These are phyloP conservation scores for Percina caprodes DNA, from an alignment of 2,113 vertebrate genomes.

Conservation along the genomic window DNA sequence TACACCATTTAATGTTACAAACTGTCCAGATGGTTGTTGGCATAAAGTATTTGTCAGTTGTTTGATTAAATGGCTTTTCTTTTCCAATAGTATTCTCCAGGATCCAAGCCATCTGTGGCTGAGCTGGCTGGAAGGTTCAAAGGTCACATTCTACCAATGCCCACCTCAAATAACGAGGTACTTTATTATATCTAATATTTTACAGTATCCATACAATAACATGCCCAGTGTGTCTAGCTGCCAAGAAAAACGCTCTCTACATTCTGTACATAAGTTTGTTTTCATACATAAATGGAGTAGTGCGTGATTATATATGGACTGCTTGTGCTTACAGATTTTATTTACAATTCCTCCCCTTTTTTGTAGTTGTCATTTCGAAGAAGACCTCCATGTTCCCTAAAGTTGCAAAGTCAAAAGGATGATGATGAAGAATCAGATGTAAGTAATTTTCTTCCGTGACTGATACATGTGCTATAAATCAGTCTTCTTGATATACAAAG, in stretches of 20 bases:
- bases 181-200: neutral
- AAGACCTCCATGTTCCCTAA: slow-evolving; percentile 72
- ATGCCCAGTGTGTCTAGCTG: neutral
- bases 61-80: slow-evolving; percentile 2
- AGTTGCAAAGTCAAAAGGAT: slow-evolving; percentile 58
- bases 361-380: slow-evolving; percentile 60
- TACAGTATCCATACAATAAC: neutral
- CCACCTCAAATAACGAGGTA: slow-evolving; percentile 73
- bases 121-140: slow-evolving; percentile 83
- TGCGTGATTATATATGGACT: neutral
- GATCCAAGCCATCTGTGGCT: slow-evolving; percentile 81
- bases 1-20: neutral
- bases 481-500: neutral
- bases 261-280: neutral
- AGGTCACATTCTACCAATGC: slow-evolving; percentile 73
- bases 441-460: slow-evolving; percentile 20
- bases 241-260: neutral
- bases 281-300: neutral
- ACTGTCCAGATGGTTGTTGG: neutral
- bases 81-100: slow-evolving; percentile 73
- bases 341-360: neutral
- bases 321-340: neutral
- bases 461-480: neutral
- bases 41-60: neutral
- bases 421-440: slow-evolving; percentile 69